Evolutionary conservation across 2,113 vertebrate species (phyloP), one percentile per base, ranked within the genome.

Genomic region (Tupaia tana): DNA sequence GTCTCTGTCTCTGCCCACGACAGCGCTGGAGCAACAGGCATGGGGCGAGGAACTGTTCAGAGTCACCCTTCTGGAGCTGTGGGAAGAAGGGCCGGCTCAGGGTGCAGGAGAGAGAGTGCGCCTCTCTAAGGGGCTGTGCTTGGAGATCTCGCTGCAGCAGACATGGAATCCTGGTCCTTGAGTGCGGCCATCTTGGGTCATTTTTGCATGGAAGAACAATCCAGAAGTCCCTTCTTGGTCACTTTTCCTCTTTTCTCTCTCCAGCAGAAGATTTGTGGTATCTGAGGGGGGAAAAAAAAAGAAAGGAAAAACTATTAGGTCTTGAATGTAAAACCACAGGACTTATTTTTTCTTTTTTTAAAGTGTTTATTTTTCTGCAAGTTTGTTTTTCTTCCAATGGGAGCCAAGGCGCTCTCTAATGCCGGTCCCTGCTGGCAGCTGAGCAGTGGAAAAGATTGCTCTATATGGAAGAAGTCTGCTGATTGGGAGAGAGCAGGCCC

Each of bases 361-460:
- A 95, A 96, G 81, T 97, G 97, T 98, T 98, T 97, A 96, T 97
- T 98, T 97, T 98, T 97, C 97, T 97, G 93, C 91, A 98, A 97
- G 96, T 98, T 97, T 98, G 96, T 97, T 98, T 98, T 97, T 94
- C 97, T 98, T 98, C 96, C 59, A 83, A 71, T 86, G 90, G 87
- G 90, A 97, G 97, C 97, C 97, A 98, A 96, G 96, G 73, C n/a
- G 7, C 86, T 96, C 96, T 96, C 94, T 91, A 86, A 89, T 19
- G 78, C 89, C 8, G 63, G 93, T 89, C 84, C 93, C 81, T 79
- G 86, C 94, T 97, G 97, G 97, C 96, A 83, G 95, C 89, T 59
- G 91, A 79, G 80, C 83, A 81, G 85, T 95, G 96, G 97, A 96
- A 95, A 97, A 97, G 96, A 97, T 94, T 95, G 96, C 96, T 97